Evolutionary conservation across 2,113 vertebrate genomes (phyloP), one percentile per base, ranked within the genome.

Genomic region (Thymallus thymallus): DNA sequence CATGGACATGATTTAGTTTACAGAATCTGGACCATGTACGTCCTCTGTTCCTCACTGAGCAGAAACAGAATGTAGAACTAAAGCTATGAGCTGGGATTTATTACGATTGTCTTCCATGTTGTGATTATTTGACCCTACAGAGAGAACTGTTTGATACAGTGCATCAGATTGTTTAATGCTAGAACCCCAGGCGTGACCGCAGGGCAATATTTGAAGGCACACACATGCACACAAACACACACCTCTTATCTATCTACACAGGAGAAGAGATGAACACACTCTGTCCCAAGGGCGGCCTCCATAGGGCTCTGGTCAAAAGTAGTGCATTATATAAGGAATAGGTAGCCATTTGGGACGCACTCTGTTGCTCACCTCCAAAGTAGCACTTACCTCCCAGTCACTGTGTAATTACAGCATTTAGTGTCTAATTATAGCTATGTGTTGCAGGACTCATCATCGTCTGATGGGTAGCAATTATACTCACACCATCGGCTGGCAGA

Each of bases 351-450:
- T 51, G 48, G 48, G 16, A 51, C 0, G 3, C 1, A 51, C 3
- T 5, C 75, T 72, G 88, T 87, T 82, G 10, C 35, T 80, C 87
- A 88, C 87, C 89, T 90, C 75, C 80, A 88, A 88, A 90, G 88
- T 87, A 82, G 82, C 85, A 90, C 87, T 91, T 88, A 89, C 82
- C 81, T 89, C 85, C 66, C 72, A 87, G 87, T 87, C 70, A 30
- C 87, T 82, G 87, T 77, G 84, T 90, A 91, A 92, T 92, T 90
- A 89, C 85, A 85, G 85, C 88, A 88, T 88, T 90, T 87, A 88
- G 79, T 80, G 72, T 62, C 86, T 89, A 90, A 91, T 90, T 91
- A 89, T 78, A 88, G 77, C 63, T 48, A 29, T 71, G 48, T 58
- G 45, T 69, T 32, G 68, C 29, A 29, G 71, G 77, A 82, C 72